Evolutionary conservation across 2,113 vertebrate species (phyloP).

Genomic region (Rhea americana): DNA sequence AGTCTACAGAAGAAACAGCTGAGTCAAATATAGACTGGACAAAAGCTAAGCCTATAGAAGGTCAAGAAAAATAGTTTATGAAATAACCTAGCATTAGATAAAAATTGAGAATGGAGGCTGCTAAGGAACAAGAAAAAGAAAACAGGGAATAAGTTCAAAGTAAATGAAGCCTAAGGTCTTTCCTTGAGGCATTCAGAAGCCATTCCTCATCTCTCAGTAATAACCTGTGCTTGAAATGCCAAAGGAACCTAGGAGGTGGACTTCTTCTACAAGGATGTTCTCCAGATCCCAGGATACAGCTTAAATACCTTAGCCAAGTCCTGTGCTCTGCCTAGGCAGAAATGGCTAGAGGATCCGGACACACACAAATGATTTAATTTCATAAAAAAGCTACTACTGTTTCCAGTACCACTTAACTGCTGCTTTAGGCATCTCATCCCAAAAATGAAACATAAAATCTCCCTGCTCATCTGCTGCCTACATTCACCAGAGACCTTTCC

Average conservation of each 20-base stretch:
- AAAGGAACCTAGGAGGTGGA: background rate
- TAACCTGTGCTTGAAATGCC: background rate
- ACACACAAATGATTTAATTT: background rate
- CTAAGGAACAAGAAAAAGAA: background rate
- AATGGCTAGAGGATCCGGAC: background rate
- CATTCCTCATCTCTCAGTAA: background rate
- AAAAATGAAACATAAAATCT: background rate
- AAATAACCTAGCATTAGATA: background rate
- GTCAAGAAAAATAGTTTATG: background rate
- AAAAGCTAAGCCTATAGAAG: constrained; percentile 7
- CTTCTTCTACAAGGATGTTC: background rate
- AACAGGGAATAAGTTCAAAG: background rate
- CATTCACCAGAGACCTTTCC: background rate
- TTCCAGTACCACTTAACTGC: background rate
- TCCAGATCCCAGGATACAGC: background rate
- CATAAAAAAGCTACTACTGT: background rate
- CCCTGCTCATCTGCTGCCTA: background rate
- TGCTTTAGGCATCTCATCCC: background rate
- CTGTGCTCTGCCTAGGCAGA: background rate
- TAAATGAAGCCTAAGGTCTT: constrained; percentile 9
- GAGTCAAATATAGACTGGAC: background rate
- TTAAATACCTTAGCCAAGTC: background rate
- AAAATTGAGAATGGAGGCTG: background rate
- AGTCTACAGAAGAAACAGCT: constrained; percentile 14
- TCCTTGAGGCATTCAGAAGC: background rate